phyloP scores from a whole-genome alignment of 1,140 invertebrate species.

The Rhyzopertha dominica region DNA sequence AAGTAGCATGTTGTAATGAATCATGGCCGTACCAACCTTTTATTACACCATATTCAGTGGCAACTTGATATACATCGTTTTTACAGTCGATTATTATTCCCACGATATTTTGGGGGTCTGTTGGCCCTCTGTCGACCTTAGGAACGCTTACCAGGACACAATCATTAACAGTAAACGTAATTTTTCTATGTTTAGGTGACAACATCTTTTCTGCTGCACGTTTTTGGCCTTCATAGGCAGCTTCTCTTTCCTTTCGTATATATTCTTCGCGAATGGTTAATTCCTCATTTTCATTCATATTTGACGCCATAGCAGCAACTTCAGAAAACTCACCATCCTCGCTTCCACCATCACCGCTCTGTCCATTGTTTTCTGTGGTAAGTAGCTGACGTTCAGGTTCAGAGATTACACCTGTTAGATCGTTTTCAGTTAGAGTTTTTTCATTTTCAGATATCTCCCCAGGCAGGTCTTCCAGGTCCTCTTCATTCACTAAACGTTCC shows the following conservation, averaged over 20 bases:
- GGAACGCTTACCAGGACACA: slow-evolving; percentile 28
- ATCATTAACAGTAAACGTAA: slow-evolving; percentile 20
- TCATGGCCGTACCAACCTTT: slow-evolving; percentile 32
- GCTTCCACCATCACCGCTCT: neutral
- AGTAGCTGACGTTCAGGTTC: neutral
- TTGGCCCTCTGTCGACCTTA: slow-evolving; percentile 26
- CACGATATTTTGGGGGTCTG: slow-evolving; percentile 25
- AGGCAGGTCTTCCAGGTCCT: too few species aligned
- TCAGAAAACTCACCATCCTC: slow-evolving; percentile 1
- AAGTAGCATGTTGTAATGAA: too few species aligned
- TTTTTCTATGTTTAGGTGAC: slow-evolving; percentile 22
- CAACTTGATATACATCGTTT: slow-evolving; percentile 30
- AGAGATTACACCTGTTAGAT: slow-evolving; percentile 9
- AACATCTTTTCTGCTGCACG: slow-evolving; percentile 30
- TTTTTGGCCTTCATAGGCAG: slow-evolving; percentile 23
- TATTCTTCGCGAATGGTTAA: slow-evolving; percentile 25
- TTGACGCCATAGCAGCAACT: slow-evolving; percentile 11
- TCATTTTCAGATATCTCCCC: slow-evolving; percentile 15
- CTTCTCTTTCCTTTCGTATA: slow-evolving; percentile 21
- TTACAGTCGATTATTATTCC: slow-evolving; percentile 23
- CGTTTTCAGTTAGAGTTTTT: slow-evolving; percentile 28
- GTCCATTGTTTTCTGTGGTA: neutral
- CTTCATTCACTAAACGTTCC: too few species aligned
- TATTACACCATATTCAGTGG: slow-evolving; percentile 24
- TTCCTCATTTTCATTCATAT: slow-evolving; percentile 19